These are phyloP conservation scores for Cairina moschata DNA, from an alignment of 2,113 vertebrate genomes.

Conservation along the genomic window DNA sequence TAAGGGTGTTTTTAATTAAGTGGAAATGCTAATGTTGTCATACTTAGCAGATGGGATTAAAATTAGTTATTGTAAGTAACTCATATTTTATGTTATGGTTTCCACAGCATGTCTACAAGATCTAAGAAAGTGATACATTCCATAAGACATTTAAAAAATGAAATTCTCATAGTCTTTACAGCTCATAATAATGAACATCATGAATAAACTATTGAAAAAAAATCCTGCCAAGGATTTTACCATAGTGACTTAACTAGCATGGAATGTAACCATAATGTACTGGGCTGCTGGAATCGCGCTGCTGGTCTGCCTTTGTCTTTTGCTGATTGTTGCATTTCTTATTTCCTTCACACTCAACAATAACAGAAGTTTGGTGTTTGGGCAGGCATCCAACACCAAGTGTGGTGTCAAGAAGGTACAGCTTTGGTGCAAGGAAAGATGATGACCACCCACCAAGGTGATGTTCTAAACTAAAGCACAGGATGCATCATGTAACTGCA, in stretches of 20 bases:
- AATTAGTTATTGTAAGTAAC: constrained; percentile 99
- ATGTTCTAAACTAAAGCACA: constrained; percentile 80
- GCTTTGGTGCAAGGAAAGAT: constrained; percentile 71
- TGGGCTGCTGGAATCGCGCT: constrained; percentile 73
- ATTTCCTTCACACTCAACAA: constrained; percentile 78
- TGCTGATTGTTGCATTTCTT: constrained; percentile 77
- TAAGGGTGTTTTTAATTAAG: constrained; percentile 98
- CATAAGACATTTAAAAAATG: constrained; percentile 85
- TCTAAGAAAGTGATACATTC: constrained; percentile 88
- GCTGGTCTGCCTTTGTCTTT: constrained; percentile 75
- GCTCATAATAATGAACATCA: constrained; percentile 86
- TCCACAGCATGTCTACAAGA: constrained; percentile 91
- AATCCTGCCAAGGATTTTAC: constrained; percentile 81
- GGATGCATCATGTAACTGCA: constrained; percentile 82
- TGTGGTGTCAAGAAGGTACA: constrained; percentile 80
- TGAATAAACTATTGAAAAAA: constrained; percentile 83
- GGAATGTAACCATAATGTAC: constrained; percentile 80
- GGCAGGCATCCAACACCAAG: constrained; percentile 78
- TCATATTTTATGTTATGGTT: constrained; percentile 97
- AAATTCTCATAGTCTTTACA: constrained; percentile 85
- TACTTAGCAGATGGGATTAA: constrained; percentile 99
- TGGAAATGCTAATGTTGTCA: constrained; percentile 99
- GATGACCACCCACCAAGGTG: constrained; percentile 86
- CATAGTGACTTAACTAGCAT: constrained; percentile 79
- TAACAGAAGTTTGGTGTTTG: constrained; percentile 79